Percentiles rank a stretch among this genome's conserved stretches.
Evolutionary conservation across 2,888 invertebrate genomes (phyloP).

Genomic region (Iselma pallidipennis): DNA sequence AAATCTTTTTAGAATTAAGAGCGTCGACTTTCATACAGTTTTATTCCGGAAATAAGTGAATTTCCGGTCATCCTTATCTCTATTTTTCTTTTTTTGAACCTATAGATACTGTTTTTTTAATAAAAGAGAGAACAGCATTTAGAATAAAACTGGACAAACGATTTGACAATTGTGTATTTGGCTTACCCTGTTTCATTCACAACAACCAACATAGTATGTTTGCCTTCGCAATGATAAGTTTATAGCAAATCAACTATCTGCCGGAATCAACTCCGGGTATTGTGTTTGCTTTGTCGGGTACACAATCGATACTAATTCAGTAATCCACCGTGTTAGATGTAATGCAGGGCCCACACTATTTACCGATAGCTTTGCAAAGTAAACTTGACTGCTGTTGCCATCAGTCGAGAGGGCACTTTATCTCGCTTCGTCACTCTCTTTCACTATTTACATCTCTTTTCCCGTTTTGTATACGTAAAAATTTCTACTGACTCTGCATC

Average conservation of each 20-base stretch:
- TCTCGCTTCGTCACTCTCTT: neutral
- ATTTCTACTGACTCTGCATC: neutral
- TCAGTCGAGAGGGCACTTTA: neutral
- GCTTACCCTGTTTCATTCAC: constrained; percentile 1
- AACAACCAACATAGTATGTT: constrained; percentile 53
- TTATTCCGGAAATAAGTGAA: constrained; percentile 46
- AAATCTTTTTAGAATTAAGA: constrained; percentile 14
- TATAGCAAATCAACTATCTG: constrained; percentile 40
- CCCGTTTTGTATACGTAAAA: neutral
- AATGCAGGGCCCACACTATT: constrained; percentile 24
- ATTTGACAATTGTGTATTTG: constrained; percentile 32
- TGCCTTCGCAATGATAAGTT: constrained; percentile 52
- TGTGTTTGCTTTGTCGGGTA: constrained; percentile 44
- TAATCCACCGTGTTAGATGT: constrained; percentile 34
- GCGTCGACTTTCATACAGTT: constrained; percentile 15
- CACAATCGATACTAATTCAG: constrained; percentile 51
- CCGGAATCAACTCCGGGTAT: constrained; percentile 34
- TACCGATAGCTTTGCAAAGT: constrained; percentile 14
- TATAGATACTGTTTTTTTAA: neutral
- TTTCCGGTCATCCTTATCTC: constrained; percentile 46
- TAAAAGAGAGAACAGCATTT: constrained; percentile 21
- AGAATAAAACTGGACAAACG: constrained; percentile 16
- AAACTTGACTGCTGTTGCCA: constrained; percentile 16
- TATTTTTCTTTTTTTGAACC: constrained; percentile 23
- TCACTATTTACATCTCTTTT: neutral